Conservation (phyloP, 1,140 invertebrate genomes). For the Pissodes strobi region DNA sequence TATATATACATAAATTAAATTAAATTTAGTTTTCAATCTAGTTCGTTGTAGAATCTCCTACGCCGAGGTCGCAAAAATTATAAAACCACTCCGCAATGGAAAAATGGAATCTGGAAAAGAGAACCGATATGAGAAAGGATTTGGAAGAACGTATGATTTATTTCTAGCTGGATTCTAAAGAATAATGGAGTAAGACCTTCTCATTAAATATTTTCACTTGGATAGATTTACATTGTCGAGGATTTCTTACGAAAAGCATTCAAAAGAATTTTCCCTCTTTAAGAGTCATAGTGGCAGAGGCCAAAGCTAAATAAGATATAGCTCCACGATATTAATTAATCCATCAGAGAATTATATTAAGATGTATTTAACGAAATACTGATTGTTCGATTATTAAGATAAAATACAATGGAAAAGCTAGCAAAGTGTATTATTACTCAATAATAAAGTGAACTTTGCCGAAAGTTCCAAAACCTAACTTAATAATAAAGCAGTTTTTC, state of each 20-base stretch:
- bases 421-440: too few species aligned
- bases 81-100: not conserved
- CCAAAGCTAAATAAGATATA: not conserved
- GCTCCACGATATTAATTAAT: too few species aligned
- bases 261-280: not conserved
- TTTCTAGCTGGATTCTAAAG: not conserved
- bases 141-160: constrained; percentile 4
- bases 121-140: not conserved
- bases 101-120: not conserved
- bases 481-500: too few species aligned
- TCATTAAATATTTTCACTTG: constrained; percentile 19
- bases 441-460: too few species aligned
- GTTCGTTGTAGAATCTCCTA: too few species aligned
- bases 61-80: not conserved
- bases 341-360: too few species aligned
- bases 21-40: too few species aligned
- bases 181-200: not conserved
- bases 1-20: too few species aligned
- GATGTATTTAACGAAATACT: too few species aligned
- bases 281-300: not conserved
- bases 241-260: not conserved
- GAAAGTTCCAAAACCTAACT: too few species aligned
- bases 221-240: constrained; percentile 11
- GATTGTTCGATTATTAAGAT: too few species aligned
- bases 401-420: too few species aligned